Conservation (phyloP, 2,888 invertebrate species). For the Halictus ligatus region DNA sequence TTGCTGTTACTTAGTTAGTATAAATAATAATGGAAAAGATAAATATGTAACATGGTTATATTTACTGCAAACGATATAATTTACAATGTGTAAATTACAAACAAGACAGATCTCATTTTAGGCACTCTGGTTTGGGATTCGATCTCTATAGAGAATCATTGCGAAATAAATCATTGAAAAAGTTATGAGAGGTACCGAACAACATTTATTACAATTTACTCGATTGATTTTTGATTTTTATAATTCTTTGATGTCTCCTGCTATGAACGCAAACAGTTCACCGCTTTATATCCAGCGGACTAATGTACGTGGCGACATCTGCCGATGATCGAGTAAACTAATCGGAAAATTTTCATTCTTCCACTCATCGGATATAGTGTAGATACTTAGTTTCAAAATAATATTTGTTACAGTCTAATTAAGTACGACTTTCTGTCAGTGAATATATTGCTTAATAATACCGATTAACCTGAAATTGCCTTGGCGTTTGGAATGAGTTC, state of each 20-base stretch:
- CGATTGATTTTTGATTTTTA: not conserved
- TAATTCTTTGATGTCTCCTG: not conserved
- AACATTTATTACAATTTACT: not conserved
- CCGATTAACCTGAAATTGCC: not conserved
- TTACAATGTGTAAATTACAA: constrained; percentile 22
- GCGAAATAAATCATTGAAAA: constrained; percentile 17
- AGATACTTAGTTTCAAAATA: not conserved
- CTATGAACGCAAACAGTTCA: not conserved
- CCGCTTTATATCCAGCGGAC: constrained; percentile 17
- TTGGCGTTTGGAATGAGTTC: not conserved
- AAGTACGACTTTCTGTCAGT: not conserved
- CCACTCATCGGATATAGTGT: constrained; percentile 10
- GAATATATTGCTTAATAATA: not conserved
- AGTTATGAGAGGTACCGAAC: not conserved
- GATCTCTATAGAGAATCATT: constrained; percentile 4
- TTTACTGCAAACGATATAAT: constrained; percentile 25
- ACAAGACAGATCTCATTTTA: constrained; percentile 17
- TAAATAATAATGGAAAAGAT: not conserved
- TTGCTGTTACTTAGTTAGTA: not conserved
- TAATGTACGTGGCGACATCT: constrained; percentile 43
- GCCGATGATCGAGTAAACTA: not conserved
- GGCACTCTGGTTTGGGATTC: not conserved
- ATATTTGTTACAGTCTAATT: not conserved
- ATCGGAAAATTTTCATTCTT: not conserved
- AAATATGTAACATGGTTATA: constrained; percentile 18